Evolutionary conservation across 2,113 vertebrate genomes (phyloP).

Genomic region (Scytalopus superciliaris): DNA sequence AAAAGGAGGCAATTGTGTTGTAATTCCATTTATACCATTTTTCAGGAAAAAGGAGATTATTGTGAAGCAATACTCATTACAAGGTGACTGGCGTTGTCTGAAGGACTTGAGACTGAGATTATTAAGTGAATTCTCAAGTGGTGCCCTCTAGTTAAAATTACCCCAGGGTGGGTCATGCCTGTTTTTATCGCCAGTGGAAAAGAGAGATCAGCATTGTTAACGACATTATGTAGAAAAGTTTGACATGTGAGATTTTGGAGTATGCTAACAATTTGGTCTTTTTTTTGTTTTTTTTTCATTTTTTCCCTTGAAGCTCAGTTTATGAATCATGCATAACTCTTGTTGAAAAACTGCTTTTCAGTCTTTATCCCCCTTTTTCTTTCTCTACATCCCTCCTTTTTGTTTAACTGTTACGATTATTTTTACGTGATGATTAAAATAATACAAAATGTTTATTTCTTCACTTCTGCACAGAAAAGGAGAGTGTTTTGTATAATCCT

Average conservation of each 20-base stretch:
- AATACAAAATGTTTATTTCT: background rate
- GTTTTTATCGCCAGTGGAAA: background rate
- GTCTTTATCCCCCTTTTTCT: background rate
- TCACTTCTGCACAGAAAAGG: background rate
- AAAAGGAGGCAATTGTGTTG: conserved; percentile 70
- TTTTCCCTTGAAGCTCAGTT: background rate
- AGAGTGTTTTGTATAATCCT: fast-evolving
- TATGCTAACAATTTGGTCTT: background rate
- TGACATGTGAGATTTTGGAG: background rate
- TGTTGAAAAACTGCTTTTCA: background rate
- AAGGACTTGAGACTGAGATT: conserved; percentile 60
- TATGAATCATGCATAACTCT: background rate
- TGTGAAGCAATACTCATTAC: conserved; percentile 62
- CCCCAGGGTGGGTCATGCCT: background rate
- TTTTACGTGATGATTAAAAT: background rate
- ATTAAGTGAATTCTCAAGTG: conserved; percentile 66
- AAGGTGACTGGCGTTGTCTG: conserved; percentile 69
- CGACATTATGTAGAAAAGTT: background rate
- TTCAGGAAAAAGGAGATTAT: conserved; percentile 57
- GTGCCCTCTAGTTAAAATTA: conserved; percentile 29
- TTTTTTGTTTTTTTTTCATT: background rate
- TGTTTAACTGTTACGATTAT: background rate
- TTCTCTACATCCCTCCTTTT: background rate
- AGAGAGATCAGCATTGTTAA: background rate
- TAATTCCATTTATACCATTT: conserved; percentile 76